phyloP scores from a whole-genome alignment of 2,888 invertebrate genomes.

The Periphyllus acericola region DNA sequence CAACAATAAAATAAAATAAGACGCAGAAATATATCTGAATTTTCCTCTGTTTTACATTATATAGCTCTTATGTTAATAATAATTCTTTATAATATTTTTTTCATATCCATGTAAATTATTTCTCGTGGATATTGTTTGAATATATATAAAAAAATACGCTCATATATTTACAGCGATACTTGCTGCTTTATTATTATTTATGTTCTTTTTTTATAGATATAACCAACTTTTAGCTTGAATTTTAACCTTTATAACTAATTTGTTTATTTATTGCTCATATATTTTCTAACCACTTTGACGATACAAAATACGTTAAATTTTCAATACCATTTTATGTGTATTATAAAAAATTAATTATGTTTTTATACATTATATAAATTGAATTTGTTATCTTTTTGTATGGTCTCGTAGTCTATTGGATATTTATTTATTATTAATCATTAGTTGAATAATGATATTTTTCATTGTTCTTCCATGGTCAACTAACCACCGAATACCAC shows the following conservation, averaged over 20 bases:
- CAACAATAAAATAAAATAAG: constrained; percentile 13
- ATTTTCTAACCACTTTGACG: neutral
- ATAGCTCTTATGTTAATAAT: neutral
- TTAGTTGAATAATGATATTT: neutral
- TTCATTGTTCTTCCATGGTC: neutral
- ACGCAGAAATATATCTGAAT: constrained; percentile 1
- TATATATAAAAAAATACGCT: neutral
- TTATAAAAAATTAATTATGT: no score
- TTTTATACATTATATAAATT: no score
- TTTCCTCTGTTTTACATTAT: constrained; percentile 8
- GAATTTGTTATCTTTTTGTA: no score
- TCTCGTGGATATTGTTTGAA: neutral
- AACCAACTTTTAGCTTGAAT: neutral
- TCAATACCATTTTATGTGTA: neutral
- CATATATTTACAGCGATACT: neutral
- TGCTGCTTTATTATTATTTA: neutral
- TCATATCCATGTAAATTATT: neutral
- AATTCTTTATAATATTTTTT: neutral
- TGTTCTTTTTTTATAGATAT: neutral
- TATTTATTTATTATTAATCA: neutral
- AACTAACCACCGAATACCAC: neutral
- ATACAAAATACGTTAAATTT: no score
- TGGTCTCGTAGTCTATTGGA: no score
- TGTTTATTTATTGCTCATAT: neutral
- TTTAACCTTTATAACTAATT: neutral